Base-by-base conservation (phyloP, 2,888 invertebrate genomes). In the Branchipolynoe longqiensis region DNA sequence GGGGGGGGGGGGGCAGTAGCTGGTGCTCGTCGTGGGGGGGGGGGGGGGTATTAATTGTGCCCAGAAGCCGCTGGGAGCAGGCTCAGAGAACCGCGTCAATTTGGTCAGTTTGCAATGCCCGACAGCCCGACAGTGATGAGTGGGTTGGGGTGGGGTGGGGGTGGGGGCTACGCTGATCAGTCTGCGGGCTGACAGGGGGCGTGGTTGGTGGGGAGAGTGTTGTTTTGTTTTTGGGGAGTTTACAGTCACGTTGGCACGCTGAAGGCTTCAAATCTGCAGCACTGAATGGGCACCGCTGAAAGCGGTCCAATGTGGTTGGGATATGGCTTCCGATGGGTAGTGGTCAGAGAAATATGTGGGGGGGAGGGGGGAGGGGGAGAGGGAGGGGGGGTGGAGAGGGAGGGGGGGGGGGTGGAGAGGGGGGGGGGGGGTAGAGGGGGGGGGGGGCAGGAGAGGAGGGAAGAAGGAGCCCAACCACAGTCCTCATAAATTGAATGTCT, bases 91-190 rank as follows among this genome's bases (percentile, higher is more conserved):
- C 8, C 8, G 33, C 64, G 64, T 28, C 64, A 64, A 64, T 64
- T 64, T 64, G 64, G 64, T 64, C 28, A 64, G 64, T 64, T 58
- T 58, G 58, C 14, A n/a, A 18, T 18, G 14, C 58, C n/a, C 14
- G 58, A 58, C 58, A 58, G 58, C 22, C 58, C 4, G 58, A 58
- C 58, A 58, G 25, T 58, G 58, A 58, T 58, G 58, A n/a, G 58
- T n/a, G 58, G 25, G 48, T n/a, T n/a, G n/a, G n/a, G n/a, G n/a
- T n/a, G n/a, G n/a, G n/a, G n/a, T n/a, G n/a, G n/a, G 48, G 48
- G 8, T 48, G 48, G 48, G 48, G 48, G 48, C 8, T 48, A 48
- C 48, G 48, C 8, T 12, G 18, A 48, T 48, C 48, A 12, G 48
- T 58, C n/a, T 58, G 58, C 25, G 58, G 14, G 25, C n/a, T 14